Evolutionary conservation across 2,113 vertebrate genomes (phyloP).

Genomic region (Microcebus lehilahytsara): DNA sequence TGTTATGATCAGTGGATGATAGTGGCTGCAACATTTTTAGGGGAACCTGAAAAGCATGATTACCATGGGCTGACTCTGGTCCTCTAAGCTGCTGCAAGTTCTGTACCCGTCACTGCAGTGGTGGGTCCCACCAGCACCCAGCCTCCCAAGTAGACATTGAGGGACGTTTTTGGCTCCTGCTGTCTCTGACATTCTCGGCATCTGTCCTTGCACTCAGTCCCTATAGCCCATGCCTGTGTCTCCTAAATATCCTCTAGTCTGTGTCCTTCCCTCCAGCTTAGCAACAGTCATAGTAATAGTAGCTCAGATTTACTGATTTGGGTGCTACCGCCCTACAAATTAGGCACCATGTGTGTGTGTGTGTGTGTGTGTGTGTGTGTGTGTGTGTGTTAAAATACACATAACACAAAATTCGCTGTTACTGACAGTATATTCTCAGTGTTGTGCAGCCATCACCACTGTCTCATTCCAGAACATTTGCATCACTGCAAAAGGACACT

Average conservation of each 20-base stretch:
- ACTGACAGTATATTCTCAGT: neutral
- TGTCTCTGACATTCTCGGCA: rapidly evolving
- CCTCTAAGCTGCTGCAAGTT: neutral
- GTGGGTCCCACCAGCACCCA: neutral
- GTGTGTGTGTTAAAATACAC: no score
- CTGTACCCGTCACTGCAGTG: no score
- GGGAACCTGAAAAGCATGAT: neutral
- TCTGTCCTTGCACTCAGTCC: no score
- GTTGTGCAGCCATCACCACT: neutral
- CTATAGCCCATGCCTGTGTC: no score
- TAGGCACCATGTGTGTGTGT: neutral
- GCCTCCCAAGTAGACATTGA: neutral
- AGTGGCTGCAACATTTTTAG: neutral
- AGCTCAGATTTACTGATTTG: neutral
- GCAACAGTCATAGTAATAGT: rapidly evolving
- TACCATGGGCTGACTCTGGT: neutral
- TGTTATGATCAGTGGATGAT: neutral
- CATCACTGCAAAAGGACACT: neutral
- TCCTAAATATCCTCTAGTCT: neutral
- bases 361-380: no score
- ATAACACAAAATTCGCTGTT: neutral
- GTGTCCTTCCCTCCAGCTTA: no score
- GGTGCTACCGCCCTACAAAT: rapidly evolving
- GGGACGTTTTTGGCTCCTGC: neutral
- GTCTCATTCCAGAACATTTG: neutral